Evolutionary conservation across 2,113 vertebrate species (phyloP).

Genomic region (Semnornis frantzii): DNA sequence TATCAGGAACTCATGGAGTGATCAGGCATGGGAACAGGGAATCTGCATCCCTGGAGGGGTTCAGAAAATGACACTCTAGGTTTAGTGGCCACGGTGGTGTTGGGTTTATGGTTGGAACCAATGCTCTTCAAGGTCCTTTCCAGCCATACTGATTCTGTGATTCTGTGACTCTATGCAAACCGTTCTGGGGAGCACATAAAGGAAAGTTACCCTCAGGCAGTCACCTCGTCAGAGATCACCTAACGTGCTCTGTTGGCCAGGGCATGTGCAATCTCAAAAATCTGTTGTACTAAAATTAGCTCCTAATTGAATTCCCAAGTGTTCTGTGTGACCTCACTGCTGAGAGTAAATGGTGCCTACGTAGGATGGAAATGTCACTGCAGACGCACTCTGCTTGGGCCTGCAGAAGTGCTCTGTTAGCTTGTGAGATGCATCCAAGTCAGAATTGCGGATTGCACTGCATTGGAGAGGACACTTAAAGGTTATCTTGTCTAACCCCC

Average conservation of each 20-base stretch:
- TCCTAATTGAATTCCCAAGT: slow-evolving; percentile 20
- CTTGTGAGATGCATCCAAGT: neutral
- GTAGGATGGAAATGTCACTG: neutral
- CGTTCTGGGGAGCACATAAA: neutral
- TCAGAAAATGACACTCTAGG: too few relatives aligned
- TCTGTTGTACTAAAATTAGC: neutral
- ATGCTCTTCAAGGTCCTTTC: too few relatives aligned
- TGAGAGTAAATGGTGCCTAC: neutral
- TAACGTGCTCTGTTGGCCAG: neutral
- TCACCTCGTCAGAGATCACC: neutral
- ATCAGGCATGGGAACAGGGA: too few relatives aligned
- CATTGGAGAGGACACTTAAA: too few relatives aligned
- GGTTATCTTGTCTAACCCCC: too few relatives aligned
- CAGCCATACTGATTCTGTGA: too few relatives aligned
- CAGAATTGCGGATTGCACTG: too few relatives aligned
- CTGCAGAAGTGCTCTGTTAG: neutral
- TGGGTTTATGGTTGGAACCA: too few relatives aligned
- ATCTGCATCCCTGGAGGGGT: too few relatives aligned
- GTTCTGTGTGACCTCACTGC: slow-evolving; percentile 9
- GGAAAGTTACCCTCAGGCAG: neutral
- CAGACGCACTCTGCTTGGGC: neutral
- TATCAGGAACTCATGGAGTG: too few relatives aligned
- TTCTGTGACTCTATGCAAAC: too few relatives aligned
- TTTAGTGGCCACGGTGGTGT: too few relatives aligned
- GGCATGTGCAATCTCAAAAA: neutral